These are phyloP conservation scores for Zaprionus ghesquierei DNA, from an alignment of 1,140 invertebrate genomes.

Conservation along the genomic window DNA sequence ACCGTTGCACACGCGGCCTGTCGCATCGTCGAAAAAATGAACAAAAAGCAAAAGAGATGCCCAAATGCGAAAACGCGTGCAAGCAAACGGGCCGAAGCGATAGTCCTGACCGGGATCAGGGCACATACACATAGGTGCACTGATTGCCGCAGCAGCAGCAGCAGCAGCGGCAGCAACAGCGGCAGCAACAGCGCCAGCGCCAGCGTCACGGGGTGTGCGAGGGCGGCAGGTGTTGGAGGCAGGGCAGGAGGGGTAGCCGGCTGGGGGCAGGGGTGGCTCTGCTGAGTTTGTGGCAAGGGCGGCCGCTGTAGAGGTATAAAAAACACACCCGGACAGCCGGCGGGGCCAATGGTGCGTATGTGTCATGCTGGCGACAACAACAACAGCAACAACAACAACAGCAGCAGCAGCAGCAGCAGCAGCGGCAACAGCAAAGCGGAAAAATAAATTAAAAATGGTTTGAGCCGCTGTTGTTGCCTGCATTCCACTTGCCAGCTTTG, in stretches of 20 bases:
- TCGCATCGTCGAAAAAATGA: slow-evolving; percentile 61
- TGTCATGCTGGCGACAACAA: slow-evolving; percentile 27
- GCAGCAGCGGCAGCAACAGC: slow-evolving; percentile 4
- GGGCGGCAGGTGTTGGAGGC: neutral
- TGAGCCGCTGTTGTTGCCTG: neutral
- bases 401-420: neutral
- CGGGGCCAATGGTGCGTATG: slow-evolving; percentile 51
- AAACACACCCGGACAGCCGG: slow-evolving; percentile 25
- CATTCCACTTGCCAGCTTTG: slow-evolving; percentile 22
- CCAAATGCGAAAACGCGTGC: slow-evolving; percentile 73
- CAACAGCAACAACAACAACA: slow-evolving; percentile 17
- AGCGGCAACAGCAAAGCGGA: slow-evolving; percentile 29
- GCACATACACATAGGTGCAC: slow-evolving; percentile 68
- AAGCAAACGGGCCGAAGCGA: slow-evolving; percentile 75
- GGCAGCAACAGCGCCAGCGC: neutral
- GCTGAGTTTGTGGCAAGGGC: neutral
- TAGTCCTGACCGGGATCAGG: slow-evolving; percentile 58
- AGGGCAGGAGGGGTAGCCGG: no score
- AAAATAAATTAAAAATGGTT: slow-evolving; percentile 61
- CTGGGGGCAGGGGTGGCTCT: neutral
- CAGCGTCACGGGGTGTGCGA: neutral
- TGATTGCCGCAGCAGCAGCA: slow-evolving; percentile 46
- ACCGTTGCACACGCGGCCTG: neutral
- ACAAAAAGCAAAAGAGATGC: slow-evolving; percentile 80
- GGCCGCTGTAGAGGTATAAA: neutral